Base-by-base conservation (phyloP, 2,113 vertebrate species). In the Columba livia region DNA sequence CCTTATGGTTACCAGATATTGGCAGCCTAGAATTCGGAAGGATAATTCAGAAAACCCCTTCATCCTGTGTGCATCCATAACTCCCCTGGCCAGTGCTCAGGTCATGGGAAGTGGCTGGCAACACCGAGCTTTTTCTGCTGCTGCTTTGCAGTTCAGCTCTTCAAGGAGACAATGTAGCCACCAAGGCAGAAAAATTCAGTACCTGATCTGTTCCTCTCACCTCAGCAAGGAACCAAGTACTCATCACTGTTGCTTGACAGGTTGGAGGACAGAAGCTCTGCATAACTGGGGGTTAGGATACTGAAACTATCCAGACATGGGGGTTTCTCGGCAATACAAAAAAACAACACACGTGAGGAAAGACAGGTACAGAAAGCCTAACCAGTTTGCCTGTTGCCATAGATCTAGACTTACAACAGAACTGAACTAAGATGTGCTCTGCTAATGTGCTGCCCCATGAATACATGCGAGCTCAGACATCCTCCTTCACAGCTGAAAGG, bases 341-440 rank as follows among this genome's bases (percentile, higher is more conserved):
- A 71, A 29, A 74, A 28, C 14, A 29, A 3, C 6, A 9, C 12
- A 9, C 0, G 0, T 5, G 10, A 38, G 36, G 32, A 96, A 69
- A 34, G 13, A 23, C 3, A 5, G 42, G 24, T 14, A 34, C 4
- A 31, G 51, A 47, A 47, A 47, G 44, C 44, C 44, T 47, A 47
- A 19, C 6, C 29, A 90, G 26, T 11, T n/a, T 47, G 11, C 23
- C 13, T 47, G 10, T 9, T 66, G 69, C 42, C 69, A 78, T 31
- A 67, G 40, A n/a, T 3, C 42, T 48, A 57, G 29, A n/a, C 6
- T 9, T 57, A 4, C 1, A 57, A 79, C 31, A 77, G 54, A 88
- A 31, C 1, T 34, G 15, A 67, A 19, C 2, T 5, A 11, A 65
- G n/a, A 2, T 57, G 54, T 3, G 12, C 7, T 51, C 38, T 86